Conservation (phyloP, 2,113 vertebrate species). For the Myotis yumanensis region DNA sequence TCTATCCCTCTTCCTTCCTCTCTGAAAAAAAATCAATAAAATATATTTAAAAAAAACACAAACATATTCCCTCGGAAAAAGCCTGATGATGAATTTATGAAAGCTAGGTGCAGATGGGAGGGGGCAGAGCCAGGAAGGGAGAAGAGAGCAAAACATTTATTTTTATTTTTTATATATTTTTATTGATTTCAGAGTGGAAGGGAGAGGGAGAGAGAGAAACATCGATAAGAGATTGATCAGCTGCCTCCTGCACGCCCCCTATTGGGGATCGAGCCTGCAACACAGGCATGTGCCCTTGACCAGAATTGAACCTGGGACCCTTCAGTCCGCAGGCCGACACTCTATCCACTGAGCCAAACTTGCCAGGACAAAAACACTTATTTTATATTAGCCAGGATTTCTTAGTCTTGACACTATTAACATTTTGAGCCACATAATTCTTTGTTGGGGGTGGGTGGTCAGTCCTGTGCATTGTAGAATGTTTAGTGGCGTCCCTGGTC, state of each 20-base stretch:
- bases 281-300: too few species aligned
- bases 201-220: too few species aligned
- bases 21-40: too few species aligned
- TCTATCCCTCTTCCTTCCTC: too few species aligned
- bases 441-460: not conserved
- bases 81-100: not conserved
- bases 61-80: conserved; percentile 33
- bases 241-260: too few species aligned
- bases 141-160: not conserved
- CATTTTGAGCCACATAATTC: not conserved
- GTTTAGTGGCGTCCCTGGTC: not conserved
- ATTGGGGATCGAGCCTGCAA: too few species aligned
- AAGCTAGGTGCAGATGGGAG: not conserved
- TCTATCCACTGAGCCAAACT: too few species aligned
- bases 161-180: not conserved
- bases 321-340: too few species aligned
- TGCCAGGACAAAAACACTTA: not conserved
- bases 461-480: not conserved
- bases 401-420: not conserved
- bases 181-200: too few species aligned
- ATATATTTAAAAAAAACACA: too few species aligned
- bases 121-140: not conserved
- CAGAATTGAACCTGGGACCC: too few species aligned
- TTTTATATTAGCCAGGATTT: not conserved
- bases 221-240: too few species aligned